Percentiles rank a stretch among this genome's conserved stretches.
phyloP scores from a whole-genome alignment of 2,888 invertebrate genomes.

The Chydorus sphaericus region DNA sequence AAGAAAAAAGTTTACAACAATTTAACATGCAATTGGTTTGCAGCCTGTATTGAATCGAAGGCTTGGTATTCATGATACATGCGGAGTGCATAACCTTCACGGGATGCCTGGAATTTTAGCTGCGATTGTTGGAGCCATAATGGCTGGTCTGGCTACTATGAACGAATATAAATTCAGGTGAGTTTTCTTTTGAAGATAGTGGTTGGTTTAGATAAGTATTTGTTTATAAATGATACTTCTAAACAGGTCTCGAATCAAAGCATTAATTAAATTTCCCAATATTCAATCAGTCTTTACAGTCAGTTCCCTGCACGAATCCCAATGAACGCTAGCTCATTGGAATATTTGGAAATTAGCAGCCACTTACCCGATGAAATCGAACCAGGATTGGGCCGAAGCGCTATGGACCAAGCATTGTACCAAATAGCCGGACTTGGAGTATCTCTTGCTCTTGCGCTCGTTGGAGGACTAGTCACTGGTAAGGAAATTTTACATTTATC shows the following conservation, averaged over 20 bases:
- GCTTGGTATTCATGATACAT: constrained; percentile 61
- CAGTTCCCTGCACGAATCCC: constrained; percentile 45
- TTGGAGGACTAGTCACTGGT: constrained; percentile 65
- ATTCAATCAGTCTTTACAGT: constrained; percentile 32
- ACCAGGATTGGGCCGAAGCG: constrained; percentile 43
- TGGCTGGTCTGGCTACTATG: constrained; percentile 53
- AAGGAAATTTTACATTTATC: too few relatives aligned
- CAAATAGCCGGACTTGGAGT: constrained; percentile 55
- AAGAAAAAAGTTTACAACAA: not conserved
- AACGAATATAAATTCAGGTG: constrained; percentile 43
- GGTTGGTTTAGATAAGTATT: not conserved
- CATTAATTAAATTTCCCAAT: too few relatives aligned
- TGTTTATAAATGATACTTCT: too few relatives aligned
- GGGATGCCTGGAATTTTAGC: constrained; percentile 86
- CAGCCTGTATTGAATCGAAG: constrained; percentile 44
- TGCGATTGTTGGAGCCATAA: constrained; percentile 59
- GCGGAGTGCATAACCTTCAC: constrained; percentile 94
- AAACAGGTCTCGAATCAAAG: too few relatives aligned
- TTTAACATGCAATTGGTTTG: not conserved
- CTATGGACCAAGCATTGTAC: constrained; percentile 55
- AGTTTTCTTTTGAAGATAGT: not conserved
- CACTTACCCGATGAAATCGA: too few relatives aligned
- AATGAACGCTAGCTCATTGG: too few relatives aligned
- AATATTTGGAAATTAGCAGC: too few relatives aligned
- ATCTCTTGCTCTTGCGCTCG: constrained; percentile 52